Evolutionary conservation across 1,140 invertebrate species (phyloP).

Genomic region (Drosophila insularis): DNA sequence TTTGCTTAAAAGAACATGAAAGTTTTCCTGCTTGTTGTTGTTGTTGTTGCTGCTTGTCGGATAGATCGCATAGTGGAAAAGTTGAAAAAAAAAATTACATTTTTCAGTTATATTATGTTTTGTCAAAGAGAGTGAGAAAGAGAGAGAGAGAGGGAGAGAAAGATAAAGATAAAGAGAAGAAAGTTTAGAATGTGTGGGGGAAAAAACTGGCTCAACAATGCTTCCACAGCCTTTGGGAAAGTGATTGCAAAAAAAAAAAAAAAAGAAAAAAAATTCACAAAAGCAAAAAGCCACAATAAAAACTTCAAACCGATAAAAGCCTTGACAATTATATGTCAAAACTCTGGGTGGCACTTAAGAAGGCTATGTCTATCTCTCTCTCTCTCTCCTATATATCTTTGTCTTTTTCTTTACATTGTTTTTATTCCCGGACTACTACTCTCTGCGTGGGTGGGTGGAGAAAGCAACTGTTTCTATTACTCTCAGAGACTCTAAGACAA

Average conservation of each 20-base stretch:
- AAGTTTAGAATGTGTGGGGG: constrained; percentile 43
- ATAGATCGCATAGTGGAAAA: neutral
- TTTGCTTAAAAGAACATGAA: constrained; percentile 44
- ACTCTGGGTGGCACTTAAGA: constrained; percentile 35
- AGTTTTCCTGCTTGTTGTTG: constrained; percentile 15
- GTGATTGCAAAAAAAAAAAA: constrained; percentile 28
- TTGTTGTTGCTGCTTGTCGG: constrained; percentile 15
- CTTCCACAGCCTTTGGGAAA: constrained; percentile 28
- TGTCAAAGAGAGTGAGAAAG: constrained; percentile 1
- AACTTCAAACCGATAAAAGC: constrained; percentile 31
- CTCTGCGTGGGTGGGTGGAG: constrained; percentile 48
- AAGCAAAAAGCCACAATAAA: constrained; percentile 19
- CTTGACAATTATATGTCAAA: constrained; percentile 50
- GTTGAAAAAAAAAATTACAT: constrained; percentile 10
- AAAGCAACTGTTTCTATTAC: constrained; percentile 47
- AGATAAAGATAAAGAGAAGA: constrained; percentile 27
- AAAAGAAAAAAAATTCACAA: neutral
- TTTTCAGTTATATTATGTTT: constrained; percentile 55
- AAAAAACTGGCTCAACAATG: constrained; percentile 31
- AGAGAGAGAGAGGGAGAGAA: neutral
- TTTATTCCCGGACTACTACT: neutral
- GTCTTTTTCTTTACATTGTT: neutral
- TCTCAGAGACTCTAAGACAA: constrained; percentile 22
- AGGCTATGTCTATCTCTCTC: constrained; percentile 22
- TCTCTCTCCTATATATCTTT: neutral